Base-by-base conservation (phyloP, 92 coral and sea anemone genomes). In the Porites evermanni region DNA sequence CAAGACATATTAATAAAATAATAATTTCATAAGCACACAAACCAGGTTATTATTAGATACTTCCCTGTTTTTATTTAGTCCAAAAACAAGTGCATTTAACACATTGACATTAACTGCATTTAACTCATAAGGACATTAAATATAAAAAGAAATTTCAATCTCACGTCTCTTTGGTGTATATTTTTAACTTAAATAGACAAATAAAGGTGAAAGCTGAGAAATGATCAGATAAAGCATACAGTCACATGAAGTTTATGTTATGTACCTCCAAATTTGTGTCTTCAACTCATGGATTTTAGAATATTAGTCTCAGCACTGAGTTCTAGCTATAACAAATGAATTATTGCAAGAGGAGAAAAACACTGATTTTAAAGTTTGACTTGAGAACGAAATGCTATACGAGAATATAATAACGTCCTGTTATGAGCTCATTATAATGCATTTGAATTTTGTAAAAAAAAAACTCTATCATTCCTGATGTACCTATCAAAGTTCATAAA, bases 131-230 rank as follows among this genome's bases (percentile, higher is more conserved):
- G 72, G 19, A 32, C 20, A 19, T 18, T 13, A 20, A 2, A 44
- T 32, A 61, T 78, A 67, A 63, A 61, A 32, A 12, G 38, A 23
- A 23, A 61, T 8, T 84, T 75, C 44, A 74, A 64, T 84, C 20
- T 63, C 24, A 20, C 12, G 21, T 47, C 52, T 63, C 9, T 64
- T 50, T 7, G 21, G 54, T 23, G 17, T 72, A 2, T 53, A 4
- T 18, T 64, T 70, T 59, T 20, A 0, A 17, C 70, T 69, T 29
- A 20, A 29, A 64, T 1, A 58, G 67, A 66, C 74, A 63, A 61
- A 8, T 18, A 8, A 38, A 61, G 47, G 50, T 26, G 38, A 75
- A 61, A 18, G 12, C n/a, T 17, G 70, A 63, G 38, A 32, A 18
- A 21, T 61, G 14, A 59, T 77, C 32, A 61, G 61, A 56, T 56